phyloP scores from a whole-genome alignment of 2,113 vertebrate genomes.

The Lonchura striata region DNA sequence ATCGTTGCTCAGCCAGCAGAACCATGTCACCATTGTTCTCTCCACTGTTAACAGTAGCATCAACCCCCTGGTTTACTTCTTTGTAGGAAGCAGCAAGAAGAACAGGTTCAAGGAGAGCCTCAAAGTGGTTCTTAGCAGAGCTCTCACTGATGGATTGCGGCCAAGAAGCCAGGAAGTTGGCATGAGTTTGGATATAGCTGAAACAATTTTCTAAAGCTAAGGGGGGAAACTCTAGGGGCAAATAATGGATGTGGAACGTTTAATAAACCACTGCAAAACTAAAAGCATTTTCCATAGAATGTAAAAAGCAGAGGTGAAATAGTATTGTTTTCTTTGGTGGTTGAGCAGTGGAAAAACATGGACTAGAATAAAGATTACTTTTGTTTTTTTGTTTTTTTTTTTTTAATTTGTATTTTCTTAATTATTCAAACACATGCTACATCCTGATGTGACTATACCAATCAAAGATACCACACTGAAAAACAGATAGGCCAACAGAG shows the following conservation, averaged over 20 bases:
- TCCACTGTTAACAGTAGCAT: slow-evolving; percentile 76
- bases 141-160: slow-evolving; percentile 72
- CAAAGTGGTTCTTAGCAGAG: slow-evolving; percentile 74
- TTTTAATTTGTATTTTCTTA: slow-evolving; percentile 8
- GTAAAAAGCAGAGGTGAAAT: slow-evolving; percentile 12
- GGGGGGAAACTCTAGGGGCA: neutral
- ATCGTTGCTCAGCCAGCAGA: slow-evolving; percentile 46
- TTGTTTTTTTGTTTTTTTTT: neutral
- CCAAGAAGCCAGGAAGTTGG: slow-evolving; percentile 48
- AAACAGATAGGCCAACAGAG: slow-evolving; percentile 52
- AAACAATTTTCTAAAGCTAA: slow-evolving; percentile 66
- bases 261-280: neutral
- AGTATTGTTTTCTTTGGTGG: neutral
- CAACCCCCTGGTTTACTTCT: slow-evolving; percentile 80
- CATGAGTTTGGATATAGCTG: slow-evolving; percentile 19
- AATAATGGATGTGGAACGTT: neutral
- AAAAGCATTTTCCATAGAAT: neutral
- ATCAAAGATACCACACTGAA: slow-evolving; percentile 27
- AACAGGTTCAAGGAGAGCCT: slow-evolving; percentile 76
- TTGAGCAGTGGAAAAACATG: slow-evolving; percentile 35
- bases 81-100: slow-evolving; percentile 78
- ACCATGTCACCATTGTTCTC: slow-evolving; percentile 68
- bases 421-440: slow-evolving; percentile 42
- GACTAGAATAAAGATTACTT: slow-evolving; percentile 56
- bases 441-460: slow-evolving; percentile 20